Conservation (phyloP, 1,140 invertebrate species). For the Brachionus paranguensis region DNA sequence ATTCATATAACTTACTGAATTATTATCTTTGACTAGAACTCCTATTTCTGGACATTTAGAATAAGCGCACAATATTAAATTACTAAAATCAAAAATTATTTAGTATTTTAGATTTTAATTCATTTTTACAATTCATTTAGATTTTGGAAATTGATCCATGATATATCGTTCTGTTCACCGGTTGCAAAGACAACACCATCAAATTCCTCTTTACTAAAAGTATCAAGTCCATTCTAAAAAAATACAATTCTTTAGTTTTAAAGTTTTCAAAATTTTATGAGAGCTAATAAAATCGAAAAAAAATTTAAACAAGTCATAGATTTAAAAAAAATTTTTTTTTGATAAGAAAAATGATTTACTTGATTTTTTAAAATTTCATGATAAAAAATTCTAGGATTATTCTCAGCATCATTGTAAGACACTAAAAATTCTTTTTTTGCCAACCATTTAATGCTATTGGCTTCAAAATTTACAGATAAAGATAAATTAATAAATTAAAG, state of each 20-base stretch:
- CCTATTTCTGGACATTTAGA: neutral
- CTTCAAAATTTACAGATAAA: neutral
- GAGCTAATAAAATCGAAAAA: no score
- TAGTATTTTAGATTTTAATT: neutral
- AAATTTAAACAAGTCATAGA: neutral
- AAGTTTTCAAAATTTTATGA: no score
- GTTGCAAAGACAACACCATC: neutral
- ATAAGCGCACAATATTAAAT: neutral
- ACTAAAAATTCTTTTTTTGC: constrained; percentile 9
- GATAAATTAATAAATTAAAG: neutral
- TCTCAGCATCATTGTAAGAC: neutral
- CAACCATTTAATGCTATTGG: neutral
- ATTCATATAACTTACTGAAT: no score
- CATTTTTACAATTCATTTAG: neutral
- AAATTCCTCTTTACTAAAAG: neutral
- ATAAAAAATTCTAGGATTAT: neutral
- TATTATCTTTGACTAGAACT: neutral
- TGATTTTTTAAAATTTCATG: neutral
- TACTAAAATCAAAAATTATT: neutral
- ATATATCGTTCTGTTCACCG: neutral
- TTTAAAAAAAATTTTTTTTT: neutral
- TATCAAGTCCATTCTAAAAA: neutral
- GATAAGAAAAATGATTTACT: neutral
- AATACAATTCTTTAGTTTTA: neutral
- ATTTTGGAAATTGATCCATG: neutral